Conservation (phyloP, 2,888 invertebrate species). For the Caenorhabditis sp. region DNA sequence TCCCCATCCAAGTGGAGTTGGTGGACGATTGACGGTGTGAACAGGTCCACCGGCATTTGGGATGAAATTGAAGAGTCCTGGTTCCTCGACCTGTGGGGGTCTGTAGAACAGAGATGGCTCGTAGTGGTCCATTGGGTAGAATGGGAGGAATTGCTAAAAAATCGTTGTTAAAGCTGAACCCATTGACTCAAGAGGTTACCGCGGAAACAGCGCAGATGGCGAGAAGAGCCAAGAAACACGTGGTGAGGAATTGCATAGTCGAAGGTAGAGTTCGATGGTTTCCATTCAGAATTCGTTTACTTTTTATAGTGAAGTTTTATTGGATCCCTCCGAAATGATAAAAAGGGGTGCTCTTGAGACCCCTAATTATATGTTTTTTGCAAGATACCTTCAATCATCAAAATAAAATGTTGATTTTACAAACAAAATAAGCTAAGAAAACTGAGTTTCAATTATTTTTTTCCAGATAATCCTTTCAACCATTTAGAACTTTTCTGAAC, state of each 20-base stretch:
- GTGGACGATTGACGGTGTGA: conserved; percentile 26
- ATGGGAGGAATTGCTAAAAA: conserved; percentile 40
- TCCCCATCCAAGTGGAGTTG: conserved; percentile 50
- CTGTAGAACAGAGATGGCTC: conserved; percentile 30
- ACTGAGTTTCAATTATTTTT: too few relatives aligned
- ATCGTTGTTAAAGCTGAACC: neutral
- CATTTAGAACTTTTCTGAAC: neutral
- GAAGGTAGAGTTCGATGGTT: neutral
- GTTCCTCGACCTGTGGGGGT: conserved; percentile 17
- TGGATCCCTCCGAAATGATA: conserved; percentile 9
- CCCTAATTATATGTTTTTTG: neutral
- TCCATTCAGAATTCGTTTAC: neutral
- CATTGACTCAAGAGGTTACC: neutral
- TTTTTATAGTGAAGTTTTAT: neutral
- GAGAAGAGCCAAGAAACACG: neutral
- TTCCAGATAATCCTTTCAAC: too few relatives aligned
- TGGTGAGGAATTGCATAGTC: conserved; percentile 14
- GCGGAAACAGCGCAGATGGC: conserved; percentile 7
- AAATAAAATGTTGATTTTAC: too few relatives aligned
- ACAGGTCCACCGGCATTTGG: conserved; percentile 1
- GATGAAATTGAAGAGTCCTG: conserved; percentile 44
- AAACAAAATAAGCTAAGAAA: too few relatives aligned
- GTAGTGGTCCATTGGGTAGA: conserved; percentile 15
- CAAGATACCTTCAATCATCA: too few relatives aligned
- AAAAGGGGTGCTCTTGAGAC: conserved; percentile 16